These are phyloP conservation scores for Phalera bucephala DNA, from an alignment of 2,888 invertebrate species.

Conservation along the genomic window DNA sequence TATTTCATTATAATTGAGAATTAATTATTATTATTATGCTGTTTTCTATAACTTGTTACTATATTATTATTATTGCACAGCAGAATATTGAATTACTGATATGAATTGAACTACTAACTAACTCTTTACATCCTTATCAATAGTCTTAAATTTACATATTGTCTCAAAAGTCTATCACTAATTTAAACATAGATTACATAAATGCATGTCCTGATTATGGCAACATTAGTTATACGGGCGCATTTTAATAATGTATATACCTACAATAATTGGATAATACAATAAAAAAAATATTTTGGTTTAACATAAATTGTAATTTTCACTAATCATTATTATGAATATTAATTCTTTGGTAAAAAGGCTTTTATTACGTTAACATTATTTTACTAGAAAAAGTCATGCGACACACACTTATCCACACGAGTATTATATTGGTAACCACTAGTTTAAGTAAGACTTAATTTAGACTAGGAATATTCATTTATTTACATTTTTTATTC, in stretches of 20 bases:
- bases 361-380: background rate
- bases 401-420: conserved; percentile 10
- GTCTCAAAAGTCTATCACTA: conserved; percentile 65
- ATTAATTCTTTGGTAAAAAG: conserved; percentile 33
- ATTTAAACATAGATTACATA: conserved; percentile 13
- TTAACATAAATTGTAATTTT: too few species aligned
- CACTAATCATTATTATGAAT: conserved; percentile 1
- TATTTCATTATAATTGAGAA: background rate
- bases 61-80: too few species aligned
- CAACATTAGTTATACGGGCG: background rate
- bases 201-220: conserved; percentile 32
- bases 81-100: conserved; percentile 21
- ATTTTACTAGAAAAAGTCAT: conserved; percentile 8
- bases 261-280: conserved; percentile 1
- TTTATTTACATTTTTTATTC: conserved; percentile 64
- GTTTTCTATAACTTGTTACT: background rate
- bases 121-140: conserved; percentile 30
- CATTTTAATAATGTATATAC: background rate
- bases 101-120: conserved; percentile 37
- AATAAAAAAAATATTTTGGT: background rate
- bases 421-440: conserved; percentile 30
- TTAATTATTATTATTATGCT: background rate
- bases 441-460: conserved; percentile 49
- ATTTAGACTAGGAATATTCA: conserved; percentile 50
- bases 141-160: conserved; percentile 61